Evolutionary conservation across 2,888 invertebrate genomes (phyloP), one percentile per base, ranked within the genome.

Genomic region (Eristalis tenax): DNA sequence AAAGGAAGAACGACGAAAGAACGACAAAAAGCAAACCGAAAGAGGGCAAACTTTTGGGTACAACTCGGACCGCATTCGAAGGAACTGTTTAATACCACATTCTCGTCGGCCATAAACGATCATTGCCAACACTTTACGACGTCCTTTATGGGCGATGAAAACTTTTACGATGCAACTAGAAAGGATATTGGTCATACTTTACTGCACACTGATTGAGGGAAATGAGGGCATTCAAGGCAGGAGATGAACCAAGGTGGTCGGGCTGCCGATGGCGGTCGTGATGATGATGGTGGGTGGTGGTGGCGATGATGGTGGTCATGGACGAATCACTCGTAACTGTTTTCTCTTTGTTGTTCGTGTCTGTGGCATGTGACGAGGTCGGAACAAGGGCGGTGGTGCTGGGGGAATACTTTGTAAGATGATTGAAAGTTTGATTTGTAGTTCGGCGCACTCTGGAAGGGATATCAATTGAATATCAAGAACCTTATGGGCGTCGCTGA

Each of bases 41-140:
- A 23, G 43, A 70, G 63, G 59, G 38, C 61, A 76, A 78, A 74
- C 64, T 83, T 80, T 38, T 38, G 28, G 28, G 32, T 23, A 59
- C 76, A 73, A 71, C 65, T 57, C 40, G 64, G 65, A 77, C 71
- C 63, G 18, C 80, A 84, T 80, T 84, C 84, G 74, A 76, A 88
- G 80, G 59, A 84, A 88, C 88, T 77, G 80, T 88, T 84, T 84
- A 84, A 88, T 83, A 88, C 89, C 88, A 79, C 85, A 87, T 89
- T 89, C 89, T 89, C 89, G 88, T 89, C 82, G 84, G 83, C 85
- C 89, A 88, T 89, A 89, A 89, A 89, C 89, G 89, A 89, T 89
- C 89, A 89, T 89, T 89, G 89, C 89, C 89, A 88, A 89, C 89
- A 89, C 89, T 89, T 89, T 89, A 89, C 88, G 89, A 89, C 85